Evolutionary conservation across 1,140 invertebrate species (phyloP), one percentile per base, ranked within the genome.

Genomic region (Aphaenogaster ashmeadi): DNA sequence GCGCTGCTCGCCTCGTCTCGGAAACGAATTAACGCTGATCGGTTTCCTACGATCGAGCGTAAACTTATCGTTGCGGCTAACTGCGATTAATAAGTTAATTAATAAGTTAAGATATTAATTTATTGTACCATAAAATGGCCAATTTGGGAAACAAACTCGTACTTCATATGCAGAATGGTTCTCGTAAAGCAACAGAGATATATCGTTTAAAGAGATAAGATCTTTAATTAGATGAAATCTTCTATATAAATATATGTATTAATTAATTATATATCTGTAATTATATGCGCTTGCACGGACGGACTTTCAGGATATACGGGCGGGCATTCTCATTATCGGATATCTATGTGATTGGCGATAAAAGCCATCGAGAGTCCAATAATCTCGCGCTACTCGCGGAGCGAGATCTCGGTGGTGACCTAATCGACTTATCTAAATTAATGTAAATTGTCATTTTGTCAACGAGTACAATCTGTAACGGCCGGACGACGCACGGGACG

Each of bases 361-460:
- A 84, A 27, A 75, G 67, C 18, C 38, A 74, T 13, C 38, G 80
- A 38, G 69, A 60, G 41, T 47, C 27, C 80, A 84, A 56, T 84
- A 75, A 75, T 84, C 54, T 74, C 27, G 54, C 41, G 69, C 36
- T 60, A 60, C 52, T 72, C 62, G 36, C 54, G 5, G 21, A 81
- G 66, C n/a, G 50, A 72, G 80, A 71, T 81, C 79, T 71, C 50
- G 36, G 2, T 9, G 27, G n/a, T 58, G 80, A 74, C 67, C 67
- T 83, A 83, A 83, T 74, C 62, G 77, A 27, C 74, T 88, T 93
- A 91, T 93, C 91, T 91, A 87, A 89, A 91, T 91, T 88, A 90
- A 93, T 90, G 89, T 93, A 89, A 92, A 89, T 92, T 91, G 88
- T 92, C 87, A 93, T 93, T 69, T 93, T 92, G 91, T 93, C 92